Evolutionary conservation across 2,113 vertebrate species (phyloP).

Genomic region (Tamias sibiricus): DNA sequence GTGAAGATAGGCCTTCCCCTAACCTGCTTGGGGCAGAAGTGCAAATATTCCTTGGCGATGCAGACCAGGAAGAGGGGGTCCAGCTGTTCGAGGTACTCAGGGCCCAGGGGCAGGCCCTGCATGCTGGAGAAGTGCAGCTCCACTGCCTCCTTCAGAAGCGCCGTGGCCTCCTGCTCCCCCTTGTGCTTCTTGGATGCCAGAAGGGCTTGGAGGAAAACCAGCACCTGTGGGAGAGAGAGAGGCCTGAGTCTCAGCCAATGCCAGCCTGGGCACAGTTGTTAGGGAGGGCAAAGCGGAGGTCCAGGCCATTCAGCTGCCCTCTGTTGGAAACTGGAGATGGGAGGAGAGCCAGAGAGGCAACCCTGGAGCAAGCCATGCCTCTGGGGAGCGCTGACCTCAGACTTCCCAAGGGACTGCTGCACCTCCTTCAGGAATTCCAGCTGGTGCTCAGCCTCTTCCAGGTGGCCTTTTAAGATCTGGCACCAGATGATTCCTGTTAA

Average conservation of each 20-base stretch:
- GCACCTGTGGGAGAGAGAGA: conserved; percentile 79
- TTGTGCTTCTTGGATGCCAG: conserved; percentile 78
- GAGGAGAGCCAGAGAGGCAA: fast-evolving
- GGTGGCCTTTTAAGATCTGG: conserved; percentile 84
- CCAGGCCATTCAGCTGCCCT: background rate
- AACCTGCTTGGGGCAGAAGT: conserved; percentile 85
- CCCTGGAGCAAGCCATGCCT: background rate
- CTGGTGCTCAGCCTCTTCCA: conserved; percentile 86
- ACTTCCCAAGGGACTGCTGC: conserved; percentile 86
- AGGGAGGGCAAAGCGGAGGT: background rate
- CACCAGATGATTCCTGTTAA: conserved; percentile 86
- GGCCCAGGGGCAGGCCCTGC: conserved; percentile 82
- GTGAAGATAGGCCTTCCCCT: background rate
- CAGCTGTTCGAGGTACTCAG: conserved; percentile 87
- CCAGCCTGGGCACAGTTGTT: fast-evolving
- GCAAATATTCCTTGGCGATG: conserved; percentile 85
- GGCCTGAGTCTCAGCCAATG: fast-evolving
- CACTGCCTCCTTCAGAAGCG: conserved; percentile 81
- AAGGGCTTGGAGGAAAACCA: conserved; percentile 86
- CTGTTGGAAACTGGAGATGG: background rate
- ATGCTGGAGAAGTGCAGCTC: conserved; percentile 86
- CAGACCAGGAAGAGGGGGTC: conserved; percentile 86
- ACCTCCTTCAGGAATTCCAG: conserved; percentile 88
- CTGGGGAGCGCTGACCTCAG: conserved; percentile 80
- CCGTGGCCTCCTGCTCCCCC: conserved; percentile 61